Conservation (phyloP, 2,113 vertebrate genomes). For the Myrmecobius fasciatus region DNA sequence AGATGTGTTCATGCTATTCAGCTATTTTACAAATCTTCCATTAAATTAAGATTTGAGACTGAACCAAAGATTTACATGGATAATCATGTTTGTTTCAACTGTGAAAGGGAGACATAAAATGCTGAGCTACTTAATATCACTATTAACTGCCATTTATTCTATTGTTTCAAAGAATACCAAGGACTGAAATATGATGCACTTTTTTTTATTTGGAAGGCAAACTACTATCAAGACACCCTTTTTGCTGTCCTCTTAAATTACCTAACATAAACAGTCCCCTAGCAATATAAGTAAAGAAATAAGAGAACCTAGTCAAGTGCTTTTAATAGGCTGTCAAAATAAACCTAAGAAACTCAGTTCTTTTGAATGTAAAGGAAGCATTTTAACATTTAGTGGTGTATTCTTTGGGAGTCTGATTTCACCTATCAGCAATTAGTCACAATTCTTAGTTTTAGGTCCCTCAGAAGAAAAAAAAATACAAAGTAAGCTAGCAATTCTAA, state of each 20-base stretch:
- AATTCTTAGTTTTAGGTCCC: neutral
- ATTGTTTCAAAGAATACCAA: slow-evolving; percentile 63
- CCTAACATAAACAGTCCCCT: slow-evolving; percentile 48
- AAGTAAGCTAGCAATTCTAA: neutral
- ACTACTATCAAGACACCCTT: slow-evolving; percentile 48
- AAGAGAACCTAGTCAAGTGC: slow-evolving; percentile 43
- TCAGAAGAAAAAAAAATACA: neutral
- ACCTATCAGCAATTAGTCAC: neutral
- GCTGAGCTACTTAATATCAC: slow-evolving; percentile 59
- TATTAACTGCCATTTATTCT: slow-evolving; percentile 69
- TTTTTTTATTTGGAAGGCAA: slow-evolving; percentile 44
- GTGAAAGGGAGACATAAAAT: slow-evolving; percentile 71
- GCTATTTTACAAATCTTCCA: slow-evolving; percentile 75
- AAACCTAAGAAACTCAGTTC: slow-evolving; percentile 43
- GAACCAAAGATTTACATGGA: slow-evolving; percentile 74
- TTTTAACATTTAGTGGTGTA: slow-evolving; percentile 32
- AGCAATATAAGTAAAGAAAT: slow-evolving; percentile 58
- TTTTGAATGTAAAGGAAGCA: neutral
- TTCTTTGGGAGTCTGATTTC: neutral
- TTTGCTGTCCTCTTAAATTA: slow-evolving; percentile 55
- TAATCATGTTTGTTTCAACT: slow-evolving; percentile 73
- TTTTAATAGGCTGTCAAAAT: slow-evolving; percentile 23
- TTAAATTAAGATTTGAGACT: slow-evolving; percentile 74
- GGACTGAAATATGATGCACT: slow-evolving; percentile 49
- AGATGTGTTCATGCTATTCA: slow-evolving; percentile 69